phyloP scores from a whole-genome alignment of 2,113 vertebrate genomes.

The Scartelaos histophorus region DNA sequence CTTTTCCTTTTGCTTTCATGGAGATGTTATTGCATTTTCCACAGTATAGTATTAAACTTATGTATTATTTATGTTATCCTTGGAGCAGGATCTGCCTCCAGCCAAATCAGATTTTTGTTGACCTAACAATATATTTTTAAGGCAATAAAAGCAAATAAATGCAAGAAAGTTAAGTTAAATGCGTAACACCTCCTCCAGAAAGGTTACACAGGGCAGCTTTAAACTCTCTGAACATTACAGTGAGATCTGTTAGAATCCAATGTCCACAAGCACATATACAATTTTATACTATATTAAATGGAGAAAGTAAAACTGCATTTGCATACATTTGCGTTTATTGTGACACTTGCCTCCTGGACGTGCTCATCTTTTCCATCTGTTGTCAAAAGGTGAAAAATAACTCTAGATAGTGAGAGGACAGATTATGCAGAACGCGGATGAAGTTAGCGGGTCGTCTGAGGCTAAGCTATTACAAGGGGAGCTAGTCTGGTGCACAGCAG shows the following conservation, averaged over 20 bases:
- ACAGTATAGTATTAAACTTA: no score
- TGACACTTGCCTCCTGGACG: slow-evolving; percentile 3
- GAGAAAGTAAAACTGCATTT: neutral
- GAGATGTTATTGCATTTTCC: no score
- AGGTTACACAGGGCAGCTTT: no score
- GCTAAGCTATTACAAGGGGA: slow-evolving; percentile 31
- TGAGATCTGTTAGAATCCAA: neutral
- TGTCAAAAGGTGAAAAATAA: slow-evolving; percentile 2
- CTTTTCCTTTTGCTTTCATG: no score
- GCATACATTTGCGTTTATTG: slow-evolving; percentile 1
- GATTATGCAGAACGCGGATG: slow-evolving; percentile 1
- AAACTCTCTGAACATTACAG: neutral
- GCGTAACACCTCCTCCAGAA: no score
- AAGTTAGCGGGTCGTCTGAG: slow-evolving; percentile 35
- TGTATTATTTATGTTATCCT: no score
- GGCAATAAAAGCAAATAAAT: no score
- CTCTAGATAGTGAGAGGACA: neutral
- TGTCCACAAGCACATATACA: neutral
- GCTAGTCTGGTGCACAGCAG: slow-evolving; percentile 39
- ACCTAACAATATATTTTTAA: no score
- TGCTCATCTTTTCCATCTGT: slow-evolving; percentile 1
- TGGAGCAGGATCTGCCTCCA: no score
- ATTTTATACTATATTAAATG: neutral
- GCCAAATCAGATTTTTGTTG: no score
- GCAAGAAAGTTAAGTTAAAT: no score